Conservation (phyloP, 2,797 vertebrate species). For the Cossypha dichroa region DNA sequence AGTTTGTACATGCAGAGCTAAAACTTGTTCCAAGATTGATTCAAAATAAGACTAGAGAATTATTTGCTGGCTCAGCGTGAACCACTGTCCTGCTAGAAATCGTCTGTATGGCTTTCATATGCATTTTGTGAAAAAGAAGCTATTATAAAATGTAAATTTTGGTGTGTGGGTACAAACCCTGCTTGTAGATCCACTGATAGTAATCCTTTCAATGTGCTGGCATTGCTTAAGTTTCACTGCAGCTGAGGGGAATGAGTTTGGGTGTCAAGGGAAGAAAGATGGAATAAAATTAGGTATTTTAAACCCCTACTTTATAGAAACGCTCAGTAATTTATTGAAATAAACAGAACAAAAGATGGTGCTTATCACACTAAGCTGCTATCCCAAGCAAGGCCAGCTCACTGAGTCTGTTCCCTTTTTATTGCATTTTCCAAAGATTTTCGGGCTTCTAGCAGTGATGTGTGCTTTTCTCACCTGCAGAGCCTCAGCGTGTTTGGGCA, state of each 20-base stretch:
- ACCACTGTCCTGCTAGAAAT: not conserved
- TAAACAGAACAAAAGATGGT: not conserved
- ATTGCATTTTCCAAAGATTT: not conserved
- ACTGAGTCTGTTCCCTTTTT: not conserved
- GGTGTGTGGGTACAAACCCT: not conserved
- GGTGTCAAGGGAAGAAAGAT: not conserved
- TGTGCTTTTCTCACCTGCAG: not conserved
- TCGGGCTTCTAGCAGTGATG: not conserved
- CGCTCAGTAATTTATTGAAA: not conserved
- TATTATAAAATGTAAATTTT: not conserved
- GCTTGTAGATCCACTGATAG: not conserved
- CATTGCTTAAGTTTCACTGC: not conserved
- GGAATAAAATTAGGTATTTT: not conserved
- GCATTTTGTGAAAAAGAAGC: not conserved
- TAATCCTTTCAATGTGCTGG: not conserved
- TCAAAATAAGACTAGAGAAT: slow-evolving; percentile 34
- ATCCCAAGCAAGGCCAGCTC: not conserved
- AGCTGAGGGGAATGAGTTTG: not conserved
- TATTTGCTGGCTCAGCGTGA: slow-evolving; percentile 29
- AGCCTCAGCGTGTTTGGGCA: not conserved
- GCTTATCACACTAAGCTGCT: accelerated
- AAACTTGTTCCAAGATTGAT: slow-evolving; percentile 16
- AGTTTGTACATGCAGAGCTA: not conserved
- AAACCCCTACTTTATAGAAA: not conserved
- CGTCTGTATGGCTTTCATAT: not conserved